Conservation (phyloP, 2,113 vertebrate genomes). For the Nothoprocta pentlandii region DNA sequence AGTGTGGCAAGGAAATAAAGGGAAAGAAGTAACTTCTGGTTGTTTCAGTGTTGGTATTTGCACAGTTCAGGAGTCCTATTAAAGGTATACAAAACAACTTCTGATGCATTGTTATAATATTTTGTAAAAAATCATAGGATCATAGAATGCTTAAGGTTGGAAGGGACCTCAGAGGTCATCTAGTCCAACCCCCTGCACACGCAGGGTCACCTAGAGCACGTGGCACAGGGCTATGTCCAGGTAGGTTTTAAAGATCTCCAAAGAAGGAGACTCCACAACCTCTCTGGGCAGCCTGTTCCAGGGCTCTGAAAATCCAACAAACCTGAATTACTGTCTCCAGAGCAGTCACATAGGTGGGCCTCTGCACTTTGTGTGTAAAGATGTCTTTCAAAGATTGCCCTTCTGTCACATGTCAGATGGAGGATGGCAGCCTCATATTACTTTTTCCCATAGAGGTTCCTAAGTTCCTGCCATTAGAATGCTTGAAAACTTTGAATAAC, state of each 20-base stretch:
- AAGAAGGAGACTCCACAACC: too few species aligned
- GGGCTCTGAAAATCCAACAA: not conserved
- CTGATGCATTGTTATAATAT: not conserved
- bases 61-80: not conserved
- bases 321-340: not conserved
- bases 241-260: too few species aligned
- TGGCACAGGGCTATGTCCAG: too few species aligned
- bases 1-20: not conserved
- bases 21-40: not conserved
- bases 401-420: not conserved
- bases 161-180: too few species aligned
- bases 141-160: too few species aligned
- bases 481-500: not conserved
- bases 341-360: not conserved
- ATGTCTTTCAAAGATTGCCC: not conserved
- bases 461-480: not conserved
- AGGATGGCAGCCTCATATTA: not conserved
- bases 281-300: too few species aligned
- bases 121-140: too few species aligned
- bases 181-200: too few species aligned
- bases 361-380: not conserved
- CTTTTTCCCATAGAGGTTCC: not conserved
- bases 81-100: not conserved
- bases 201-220: too few species aligned
- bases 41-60: not conserved